Evolutionary conservation across 1,140 invertebrate species (phyloP).

Genomic region (Penaeus vannamei): DNA sequence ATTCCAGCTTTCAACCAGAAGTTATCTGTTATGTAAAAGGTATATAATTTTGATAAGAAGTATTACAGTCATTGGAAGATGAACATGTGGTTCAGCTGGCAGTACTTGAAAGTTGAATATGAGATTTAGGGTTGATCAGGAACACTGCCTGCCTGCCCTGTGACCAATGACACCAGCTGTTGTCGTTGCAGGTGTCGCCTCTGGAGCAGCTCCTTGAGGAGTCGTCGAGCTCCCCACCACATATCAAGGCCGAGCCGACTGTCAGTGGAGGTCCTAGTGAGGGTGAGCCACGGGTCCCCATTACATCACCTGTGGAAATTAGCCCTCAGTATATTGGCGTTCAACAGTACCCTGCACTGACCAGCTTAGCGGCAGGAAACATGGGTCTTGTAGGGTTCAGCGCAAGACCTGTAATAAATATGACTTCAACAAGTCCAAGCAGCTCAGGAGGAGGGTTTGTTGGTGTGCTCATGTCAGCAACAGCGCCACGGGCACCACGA

Average conservation of each 20-base stretch:
- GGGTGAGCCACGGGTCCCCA: slow-evolving; percentile 25
- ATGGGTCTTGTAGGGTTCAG: slow-evolving; percentile 42
- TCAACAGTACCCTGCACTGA: slow-evolving; percentile 42
- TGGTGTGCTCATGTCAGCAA: slow-evolving; percentile 50
- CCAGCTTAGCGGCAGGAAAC: slow-evolving; percentile 32
- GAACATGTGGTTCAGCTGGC: no score
- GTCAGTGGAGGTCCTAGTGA: neutral
- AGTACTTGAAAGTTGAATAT: no score
- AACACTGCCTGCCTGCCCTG: slow-evolving; percentile 27
- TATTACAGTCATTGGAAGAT: no score
- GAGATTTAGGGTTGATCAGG: no score
- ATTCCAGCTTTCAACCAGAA: no score
- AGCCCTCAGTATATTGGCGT: slow-evolving; percentile 17
- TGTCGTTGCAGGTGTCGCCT: slow-evolving; percentile 61
- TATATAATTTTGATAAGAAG: no score
- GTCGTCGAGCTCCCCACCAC: slow-evolving; percentile 47
- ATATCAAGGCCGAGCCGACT: slow-evolving; percentile 44
- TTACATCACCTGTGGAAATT: neutral
- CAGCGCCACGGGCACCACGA: slow-evolving; percentile 44
- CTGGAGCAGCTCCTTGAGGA: slow-evolving; percentile 60
- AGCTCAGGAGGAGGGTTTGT: slow-evolving; percentile 42
- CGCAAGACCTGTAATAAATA: neutral
- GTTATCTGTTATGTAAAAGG: no score
- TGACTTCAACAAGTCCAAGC: slow-evolving; percentile 5
- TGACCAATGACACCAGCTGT: slow-evolving; percentile 58